Evolutionary conservation across 2,113 vertebrate species (phyloP), one percentile per base, ranked within the genome.

Genomic region (Vulpes ferrilata): DNA sequence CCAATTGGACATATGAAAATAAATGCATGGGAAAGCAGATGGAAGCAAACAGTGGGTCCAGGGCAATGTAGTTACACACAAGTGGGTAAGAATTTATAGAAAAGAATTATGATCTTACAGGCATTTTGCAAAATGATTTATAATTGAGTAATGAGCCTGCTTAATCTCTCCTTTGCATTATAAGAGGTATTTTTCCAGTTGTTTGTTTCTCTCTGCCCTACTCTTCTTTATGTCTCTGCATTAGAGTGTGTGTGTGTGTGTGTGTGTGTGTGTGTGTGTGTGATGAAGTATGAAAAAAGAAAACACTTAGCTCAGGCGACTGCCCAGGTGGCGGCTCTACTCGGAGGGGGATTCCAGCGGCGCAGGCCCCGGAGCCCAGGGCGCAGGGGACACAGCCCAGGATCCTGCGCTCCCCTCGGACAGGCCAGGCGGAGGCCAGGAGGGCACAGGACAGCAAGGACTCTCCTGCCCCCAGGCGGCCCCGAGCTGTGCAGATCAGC

Each of bases 1-100:
- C n/a, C 74, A 83, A 93, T 0, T 60, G 27, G 43, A 96, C 59
- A 91, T 60, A 32, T 78, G 73, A 85, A 95, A 96, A 76, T 53
- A 81, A 64, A 81, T 67, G 35, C 7, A n/a, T 17, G 3, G 17
- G 27, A 78, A 64, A 60, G 27, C 32, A 82, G 64, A 88, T 60
- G 38, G 38, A 48, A 55, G 78, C 27, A 74, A 79, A 48, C 19
- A 74, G 20, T 16, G 13, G 51, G 22, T 23, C 3, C 27, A 81
- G 55, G 35, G 48, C 48, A 35, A 17, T 4, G 27, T 17, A 59
- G 20, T 57, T 81, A 62, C 7, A 30, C 20, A 51, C 8, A 81
- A 38, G 10, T 13, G 11, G 35, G 20, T 25, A 0, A 69, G 48
- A 89, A 20, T 3, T 48, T 79, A 83, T 43, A 64, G 35, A 85